Evolutionary conservation across 2,113 vertebrate species (phyloP), one percentile per base, ranked within the genome.

Genomic region (Salvelinus alpinus): DNA sequence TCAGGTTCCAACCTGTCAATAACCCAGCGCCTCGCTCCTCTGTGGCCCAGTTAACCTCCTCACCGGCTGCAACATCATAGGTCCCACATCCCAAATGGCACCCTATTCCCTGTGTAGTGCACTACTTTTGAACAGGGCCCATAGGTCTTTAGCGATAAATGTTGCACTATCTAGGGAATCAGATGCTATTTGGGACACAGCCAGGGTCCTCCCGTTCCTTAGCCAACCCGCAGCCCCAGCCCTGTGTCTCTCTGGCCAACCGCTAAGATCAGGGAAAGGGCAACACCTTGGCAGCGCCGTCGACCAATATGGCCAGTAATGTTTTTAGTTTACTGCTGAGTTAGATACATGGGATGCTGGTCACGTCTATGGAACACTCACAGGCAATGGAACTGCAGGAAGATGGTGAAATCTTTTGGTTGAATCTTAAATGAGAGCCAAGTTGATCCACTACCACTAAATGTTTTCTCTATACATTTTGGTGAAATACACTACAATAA

Each of bases 1-100:
- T 92, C 90, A 86, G 93, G 93, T 94, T 90, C 91, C 92, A 94
- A 92, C 89, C 93, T 93, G 92, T 95, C 93, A 94, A 94, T 94
- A 94, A 93, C 88, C 85, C 89, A 88, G 85, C 84, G 59, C 80
- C 84, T 80, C 76, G 82, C 90, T 87, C 82, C 84, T 87, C 90
- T 80, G 87, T 70, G 88, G 86, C 88, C 90, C 88, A 78, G 89
- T 92, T 94, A 93, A 93, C 91, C 91, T 92, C 88, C 85, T 91
- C 88, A 88, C 88, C 85, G 82, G 71, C 38, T 67, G 76, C 66
- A 64, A 80, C 76, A 75, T 62, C 73, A 77, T 64, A 13, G 25
- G 57, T 47, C 25, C 38, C 47, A 2, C 2, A 44, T 44, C 38
- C 38, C 3, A 44, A 44, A 44, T 44, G 38, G 38, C 38, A 44